Evolutionary conservation across 2,113 vertebrate species (phyloP).

Genomic region (Dipodomys ordii): DNA sequence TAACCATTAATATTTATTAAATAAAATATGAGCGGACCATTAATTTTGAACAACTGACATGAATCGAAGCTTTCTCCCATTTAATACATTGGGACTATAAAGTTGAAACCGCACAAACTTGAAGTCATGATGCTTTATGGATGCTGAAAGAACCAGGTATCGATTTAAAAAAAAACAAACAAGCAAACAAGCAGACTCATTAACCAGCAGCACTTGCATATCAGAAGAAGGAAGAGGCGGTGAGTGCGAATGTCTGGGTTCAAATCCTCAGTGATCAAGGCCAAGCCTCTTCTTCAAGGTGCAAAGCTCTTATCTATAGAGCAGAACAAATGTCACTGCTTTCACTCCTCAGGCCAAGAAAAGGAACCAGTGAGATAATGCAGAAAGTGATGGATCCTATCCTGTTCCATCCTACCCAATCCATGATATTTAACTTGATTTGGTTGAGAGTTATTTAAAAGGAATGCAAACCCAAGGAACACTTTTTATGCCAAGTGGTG

Average conservation of each 20-base stretch:
- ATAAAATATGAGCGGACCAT: slow-evolving; percentile 87
- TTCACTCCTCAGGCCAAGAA: neutral
- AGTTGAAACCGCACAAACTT: neutral
- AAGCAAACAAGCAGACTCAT: neutral
- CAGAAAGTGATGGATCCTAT: neutral
- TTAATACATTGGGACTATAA: neutral
- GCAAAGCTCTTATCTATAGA: fast-evolving
- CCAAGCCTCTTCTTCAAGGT: neutral
- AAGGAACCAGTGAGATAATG: neutral
- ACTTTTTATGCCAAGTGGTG: neutral
- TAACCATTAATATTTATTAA: slow-evolving; percentile 83
- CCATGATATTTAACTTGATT: neutral
- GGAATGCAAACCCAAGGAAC: neutral
- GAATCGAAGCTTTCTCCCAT: slow-evolving; percentile 59
- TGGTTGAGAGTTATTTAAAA: neutral
- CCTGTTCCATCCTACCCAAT: neutral
- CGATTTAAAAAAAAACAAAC: slow-evolving; percentile 7
- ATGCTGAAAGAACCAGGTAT: neutral
- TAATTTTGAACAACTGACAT: slow-evolving; percentile 73
- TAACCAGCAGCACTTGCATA: neutral
- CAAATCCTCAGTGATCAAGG: neutral
- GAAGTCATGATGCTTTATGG: slow-evolving; percentile 6
- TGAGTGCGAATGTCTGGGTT: neutral
- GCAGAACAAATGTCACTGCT: neutral
- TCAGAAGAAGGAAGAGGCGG: neutral